Percentiles rank a stretch among this genome's conserved stretches.
Conservation (phyloP, 2,888 invertebrate genomes). For the Pseudoips prasinana region DNA sequence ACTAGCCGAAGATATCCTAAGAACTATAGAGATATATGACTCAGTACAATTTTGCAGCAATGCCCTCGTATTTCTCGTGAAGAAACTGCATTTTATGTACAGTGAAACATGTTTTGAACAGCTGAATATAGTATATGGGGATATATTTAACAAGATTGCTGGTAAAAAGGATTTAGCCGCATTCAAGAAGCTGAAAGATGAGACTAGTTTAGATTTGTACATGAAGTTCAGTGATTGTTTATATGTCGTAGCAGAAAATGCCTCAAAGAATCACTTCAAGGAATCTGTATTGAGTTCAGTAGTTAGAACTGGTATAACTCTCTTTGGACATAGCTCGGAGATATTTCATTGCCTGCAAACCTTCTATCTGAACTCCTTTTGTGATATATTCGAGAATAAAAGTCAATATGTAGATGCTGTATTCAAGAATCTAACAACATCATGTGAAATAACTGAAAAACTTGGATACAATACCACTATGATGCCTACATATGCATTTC, state of each 20-base stretch:
- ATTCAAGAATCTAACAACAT: constrained; percentile 43
- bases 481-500: constrained; percentile 50
- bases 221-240: constrained; percentile 59
- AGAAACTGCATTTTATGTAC: constrained; percentile 57
- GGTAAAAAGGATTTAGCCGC: constrained; percentile 40
- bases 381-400: constrained; percentile 45
- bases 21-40: constrained; percentile 55
- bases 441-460: constrained; percentile 51
- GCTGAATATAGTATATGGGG: constrained; percentile 38
- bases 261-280: constrained; percentile 45
- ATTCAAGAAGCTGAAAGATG: constrained; percentile 45
- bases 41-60: constrained; percentile 50
- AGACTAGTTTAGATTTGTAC: constrained; percentile 48
- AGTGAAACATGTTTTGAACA: constrained; percentile 40
- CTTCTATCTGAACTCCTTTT: constrained; percentile 54
- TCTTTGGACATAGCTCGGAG: constrained; percentile 48
- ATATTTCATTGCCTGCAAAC: constrained; percentile 59
- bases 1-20: constrained; percentile 50
- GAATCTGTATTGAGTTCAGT: constrained; percentile 35
- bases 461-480: constrained; percentile 46
- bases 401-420: constrained; percentile 38
- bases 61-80: constrained; percentile 50
- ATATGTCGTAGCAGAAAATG: constrained; percentile 56
- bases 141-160: constrained; percentile 49
- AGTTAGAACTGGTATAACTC: constrained; percentile 34